phyloP scores from a whole-genome alignment of 2,113 vertebrate species.

The Muntiacus reevesi region DNA sequence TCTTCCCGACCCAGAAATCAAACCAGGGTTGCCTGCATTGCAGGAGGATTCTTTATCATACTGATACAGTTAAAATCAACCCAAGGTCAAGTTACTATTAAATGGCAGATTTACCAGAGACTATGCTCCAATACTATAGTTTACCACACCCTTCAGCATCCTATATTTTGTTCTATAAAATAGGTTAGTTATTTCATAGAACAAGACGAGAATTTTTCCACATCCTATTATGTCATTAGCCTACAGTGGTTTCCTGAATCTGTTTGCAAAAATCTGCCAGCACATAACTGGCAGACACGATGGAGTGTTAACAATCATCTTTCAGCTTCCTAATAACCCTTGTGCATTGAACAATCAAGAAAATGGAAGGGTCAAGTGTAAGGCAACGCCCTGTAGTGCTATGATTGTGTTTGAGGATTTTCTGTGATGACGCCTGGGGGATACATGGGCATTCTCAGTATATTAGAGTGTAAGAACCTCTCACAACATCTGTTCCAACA shows the following conservation, averaged over 20 bases:
- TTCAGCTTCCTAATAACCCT: slow-evolving; percentile 72
- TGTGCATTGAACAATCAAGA: slow-evolving; percentile 66
- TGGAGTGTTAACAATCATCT: slow-evolving; percentile 56
- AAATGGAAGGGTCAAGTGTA: slow-evolving; percentile 70
- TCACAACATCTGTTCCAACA: slow-evolving; percentile 74
- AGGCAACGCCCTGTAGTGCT: slow-evolving; percentile 61
- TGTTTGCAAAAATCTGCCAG: slow-evolving; percentile 63
- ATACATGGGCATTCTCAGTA: slow-evolving; percentile 62
- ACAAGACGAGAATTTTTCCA: slow-evolving; percentile 24
- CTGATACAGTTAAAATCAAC: slow-evolving; percentile 9
- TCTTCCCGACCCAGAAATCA: background rate
- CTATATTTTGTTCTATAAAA: background rate
- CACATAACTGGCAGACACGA: slow-evolving; percentile 50
- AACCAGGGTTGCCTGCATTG: background rate
- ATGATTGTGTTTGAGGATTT: slow-evolving; percentile 50
- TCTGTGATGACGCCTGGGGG: slow-evolving; percentile 49
- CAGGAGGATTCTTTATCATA: background rate
- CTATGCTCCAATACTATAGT: background rate
- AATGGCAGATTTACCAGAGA: background rate
- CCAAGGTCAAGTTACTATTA: background rate
- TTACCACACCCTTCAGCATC: background rate
- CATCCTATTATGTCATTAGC: slow-evolving; percentile 55
- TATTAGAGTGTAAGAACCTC: slow-evolving; percentile 49
- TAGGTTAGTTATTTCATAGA: slow-evolving; percentile 1
- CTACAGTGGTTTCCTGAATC: slow-evolving; percentile 45